phyloP scores from a whole-genome alignment of 2,888 invertebrate genomes.

The Hypolimnas misippus region DNA sequence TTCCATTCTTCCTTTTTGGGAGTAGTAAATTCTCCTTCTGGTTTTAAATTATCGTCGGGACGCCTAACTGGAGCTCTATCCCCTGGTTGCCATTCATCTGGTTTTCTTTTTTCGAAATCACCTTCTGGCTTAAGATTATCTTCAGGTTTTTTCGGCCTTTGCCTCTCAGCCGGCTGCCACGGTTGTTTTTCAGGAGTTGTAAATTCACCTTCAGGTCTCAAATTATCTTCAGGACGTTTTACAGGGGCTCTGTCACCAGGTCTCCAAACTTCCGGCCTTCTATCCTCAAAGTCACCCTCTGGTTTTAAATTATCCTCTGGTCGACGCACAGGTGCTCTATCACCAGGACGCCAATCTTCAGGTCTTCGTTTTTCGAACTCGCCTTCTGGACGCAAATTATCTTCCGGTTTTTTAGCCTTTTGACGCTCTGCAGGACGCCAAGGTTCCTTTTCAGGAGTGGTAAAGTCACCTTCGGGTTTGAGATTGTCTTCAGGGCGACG shows the following conservation, averaged over 20 bases:
- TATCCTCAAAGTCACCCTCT: constrained; percentile 80
- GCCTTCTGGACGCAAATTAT: constrained; percentile 81
- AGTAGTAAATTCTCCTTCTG: constrained; percentile 80
- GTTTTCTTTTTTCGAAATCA: constrained; percentile 70
- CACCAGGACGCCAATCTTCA: constrained; percentile 62
- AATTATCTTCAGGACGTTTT: constrained; percentile 78
- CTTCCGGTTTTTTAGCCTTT: constrained; percentile 61
- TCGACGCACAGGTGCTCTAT: constrained; percentile 55
- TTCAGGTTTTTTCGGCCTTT: constrained; percentile 76
- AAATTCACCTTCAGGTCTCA: constrained; percentile 78
- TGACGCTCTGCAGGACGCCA: constrained; percentile 66
- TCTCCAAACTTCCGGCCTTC: constrained; percentile 66
- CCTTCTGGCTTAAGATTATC: constrained; percentile 81
- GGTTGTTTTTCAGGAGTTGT: constrained; percentile 58
- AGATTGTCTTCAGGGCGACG: constrained; percentile 81
- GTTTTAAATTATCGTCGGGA: constrained; percentile 69
- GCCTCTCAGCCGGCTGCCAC: constrained; percentile 75
- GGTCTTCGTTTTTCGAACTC: constrained; percentile 68
- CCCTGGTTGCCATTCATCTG: constrained; percentile 66
- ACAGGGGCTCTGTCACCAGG: constrained; percentile 76
- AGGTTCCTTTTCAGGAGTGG: constrained; percentile 84
- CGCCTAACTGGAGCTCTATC: constrained; percentile 60
- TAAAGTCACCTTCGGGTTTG: constrained; percentile 75
- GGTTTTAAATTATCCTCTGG: constrained; percentile 84
- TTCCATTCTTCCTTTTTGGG: constrained; percentile 63